Evolutionary conservation across 2,888 invertebrate genomes (phyloP).

Genomic region (Iselma pallidipennis): DNA sequence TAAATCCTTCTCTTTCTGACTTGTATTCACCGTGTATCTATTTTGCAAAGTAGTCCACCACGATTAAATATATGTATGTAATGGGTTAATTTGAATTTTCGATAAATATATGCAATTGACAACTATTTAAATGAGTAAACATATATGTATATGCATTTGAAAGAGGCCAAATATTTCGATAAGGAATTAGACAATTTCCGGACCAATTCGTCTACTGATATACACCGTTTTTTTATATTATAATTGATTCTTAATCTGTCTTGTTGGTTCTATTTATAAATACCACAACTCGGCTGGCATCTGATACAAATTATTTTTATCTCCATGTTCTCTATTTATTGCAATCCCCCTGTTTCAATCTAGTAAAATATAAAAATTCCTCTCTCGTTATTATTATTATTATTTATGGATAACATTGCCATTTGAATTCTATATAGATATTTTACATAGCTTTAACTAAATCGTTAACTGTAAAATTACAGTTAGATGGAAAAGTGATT

Average conservation of each 20-base stretch:
- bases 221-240: background rate
- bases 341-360: background rate
- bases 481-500: background rate
- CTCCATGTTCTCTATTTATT: slow-evolving; percentile 25
- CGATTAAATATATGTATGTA: background rate
- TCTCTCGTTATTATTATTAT: too few species aligned
- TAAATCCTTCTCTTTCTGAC: slow-evolving; percentile 19
- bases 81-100: slow-evolving; percentile 11
- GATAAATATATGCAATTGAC: background rate
- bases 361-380: too few species aligned
- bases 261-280: slow-evolving; percentile 12
- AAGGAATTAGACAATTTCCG: background rate
- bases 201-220: background rate
- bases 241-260: slow-evolving; percentile 2
- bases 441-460: too few species aligned
- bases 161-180: background rate
- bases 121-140: background rate
- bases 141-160: background rate
- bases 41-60: background rate
- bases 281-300: slow-evolving; percentile 18
- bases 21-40: too few species aligned
- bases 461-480: background rate
- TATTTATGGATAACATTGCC: too few species aligned
- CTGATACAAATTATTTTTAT: slow-evolving; percentile 26
- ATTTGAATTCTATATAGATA: too few species aligned